Conservation (phyloP, 2,888 invertebrate genomes). For the Melanchra persicariae region DNA sequence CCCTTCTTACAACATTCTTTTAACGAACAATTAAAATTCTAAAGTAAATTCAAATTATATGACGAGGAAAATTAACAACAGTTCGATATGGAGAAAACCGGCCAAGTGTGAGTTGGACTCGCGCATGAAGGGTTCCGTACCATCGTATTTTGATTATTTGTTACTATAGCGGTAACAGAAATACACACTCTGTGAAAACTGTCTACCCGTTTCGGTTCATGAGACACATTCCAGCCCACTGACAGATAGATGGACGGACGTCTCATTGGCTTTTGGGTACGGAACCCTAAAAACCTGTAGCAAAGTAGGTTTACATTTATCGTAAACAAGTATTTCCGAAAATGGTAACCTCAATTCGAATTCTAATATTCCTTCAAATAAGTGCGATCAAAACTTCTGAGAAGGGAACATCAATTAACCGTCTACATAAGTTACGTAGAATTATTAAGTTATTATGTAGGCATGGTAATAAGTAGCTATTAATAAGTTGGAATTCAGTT, state of each 20-base stretch:
- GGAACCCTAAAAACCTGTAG: constrained; percentile 1
- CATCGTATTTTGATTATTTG: too few relatives aligned
- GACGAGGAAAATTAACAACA: background rate
- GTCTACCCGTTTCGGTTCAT: too few relatives aligned
- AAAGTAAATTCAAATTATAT: constrained; percentile 22
- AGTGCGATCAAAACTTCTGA: constrained; percentile 4
- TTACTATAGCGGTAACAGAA: too few relatives aligned
- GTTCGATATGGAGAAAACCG: background rate
- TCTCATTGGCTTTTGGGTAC: too few relatives aligned
- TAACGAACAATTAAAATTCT: constrained; percentile 5
- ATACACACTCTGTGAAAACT: too few relatives aligned
- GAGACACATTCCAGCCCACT: too few relatives aligned
- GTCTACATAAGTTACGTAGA: background rate
- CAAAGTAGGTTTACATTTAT: background rate
- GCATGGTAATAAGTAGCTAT: background rate
- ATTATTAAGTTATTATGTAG: constrained; percentile 6
- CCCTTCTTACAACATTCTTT: constrained; percentile 12
- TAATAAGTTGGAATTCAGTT: constrained; percentile 12
- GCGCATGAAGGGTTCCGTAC: too few relatives aligned
- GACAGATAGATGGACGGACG: too few relatives aligned
- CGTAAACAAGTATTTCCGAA: background rate
- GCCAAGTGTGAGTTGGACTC: too few relatives aligned
- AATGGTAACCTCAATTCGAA: background rate
- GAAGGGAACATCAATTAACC: background rate
- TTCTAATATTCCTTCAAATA: background rate